A percentile compares a stretch with the other conserved stretches of the same genome.
These are phyloP conservation scores for Parnassius apollo DNA, from an alignment of 2,888 invertebrate genomes.

Conservation along the genomic window DNA sequence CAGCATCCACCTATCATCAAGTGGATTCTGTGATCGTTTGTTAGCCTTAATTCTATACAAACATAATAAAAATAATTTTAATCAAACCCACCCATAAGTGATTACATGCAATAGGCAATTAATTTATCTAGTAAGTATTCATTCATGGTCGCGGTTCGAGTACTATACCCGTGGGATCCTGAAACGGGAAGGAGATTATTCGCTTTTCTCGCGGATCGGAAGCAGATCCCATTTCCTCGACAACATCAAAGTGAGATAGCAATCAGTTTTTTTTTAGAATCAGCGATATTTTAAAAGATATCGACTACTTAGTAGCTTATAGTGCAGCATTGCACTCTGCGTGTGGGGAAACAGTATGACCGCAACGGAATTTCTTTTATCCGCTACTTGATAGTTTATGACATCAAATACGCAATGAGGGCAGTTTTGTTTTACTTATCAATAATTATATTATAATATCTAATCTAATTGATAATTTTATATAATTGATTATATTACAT, in stretches of 20 bases:
- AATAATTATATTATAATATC: background rate
- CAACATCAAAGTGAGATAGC: slow-evolving; percentile 80
- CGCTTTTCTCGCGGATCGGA: slow-evolving; percentile 75
- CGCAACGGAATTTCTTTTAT: no score
- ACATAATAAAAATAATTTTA: no score
- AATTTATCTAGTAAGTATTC: slow-evolving; percentile 22
- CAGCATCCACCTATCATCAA: no score
- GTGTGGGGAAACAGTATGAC: background rate
- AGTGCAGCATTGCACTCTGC: slow-evolving; percentile 3
- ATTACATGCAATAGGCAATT: slow-evolving; percentile 2
- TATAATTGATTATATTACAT: no score
- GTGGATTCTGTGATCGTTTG: no score
- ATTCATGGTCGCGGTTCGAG: slow-evolving; percentile 6
- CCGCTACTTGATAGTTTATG: no score
- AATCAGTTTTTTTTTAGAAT: slow-evolving; percentile 71
- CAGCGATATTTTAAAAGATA: slow-evolving; percentile 74
- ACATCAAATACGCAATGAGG: no score
- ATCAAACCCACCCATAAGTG: no score
- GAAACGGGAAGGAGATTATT: slow-evolving; percentile 72
- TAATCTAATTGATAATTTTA: no score
- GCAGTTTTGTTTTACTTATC: background rate
- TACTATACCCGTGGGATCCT: slow-evolving; percentile 55
- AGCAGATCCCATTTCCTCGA: slow-evolving; percentile 79
- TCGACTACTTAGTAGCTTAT: slow-evolving; percentile 52
- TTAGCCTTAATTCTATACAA: no score